Conservation (phyloP, 1,140 invertebrate species). For the Cyclargus thomasi region DNA sequence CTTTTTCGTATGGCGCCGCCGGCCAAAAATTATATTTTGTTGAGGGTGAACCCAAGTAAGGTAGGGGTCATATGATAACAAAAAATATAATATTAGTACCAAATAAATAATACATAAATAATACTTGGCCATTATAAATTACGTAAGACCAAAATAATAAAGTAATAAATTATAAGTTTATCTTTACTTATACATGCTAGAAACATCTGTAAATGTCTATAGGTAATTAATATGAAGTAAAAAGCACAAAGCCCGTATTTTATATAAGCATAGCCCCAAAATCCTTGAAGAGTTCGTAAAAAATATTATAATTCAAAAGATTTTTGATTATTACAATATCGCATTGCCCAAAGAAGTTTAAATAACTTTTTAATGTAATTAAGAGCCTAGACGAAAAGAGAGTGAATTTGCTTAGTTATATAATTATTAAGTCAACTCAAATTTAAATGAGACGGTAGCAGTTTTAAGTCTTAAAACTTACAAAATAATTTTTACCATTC, state of each 20-base stretch:
- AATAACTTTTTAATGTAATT: too few relatives aligned
- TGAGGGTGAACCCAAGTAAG: constrained; percentile 63
- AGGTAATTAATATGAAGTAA: neutral
- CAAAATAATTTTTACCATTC: too few relatives aligned
- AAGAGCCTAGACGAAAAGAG: too few relatives aligned
- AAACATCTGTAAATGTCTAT: neutral
- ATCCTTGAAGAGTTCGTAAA: constrained; percentile 7
- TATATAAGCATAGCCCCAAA: constrained; percentile 31
- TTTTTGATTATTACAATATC: too few relatives aligned
- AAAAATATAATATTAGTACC: constrained; percentile 71
- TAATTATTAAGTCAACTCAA: too few relatives aligned
- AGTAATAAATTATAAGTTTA: neutral
- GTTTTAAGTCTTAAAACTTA: too few relatives aligned
- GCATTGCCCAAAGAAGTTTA: too few relatives aligned
- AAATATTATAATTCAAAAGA: too few relatives aligned
- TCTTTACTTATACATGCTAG: neutral
- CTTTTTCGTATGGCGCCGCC: constrained; percentile 50
- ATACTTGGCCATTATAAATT: constrained; percentile 16
- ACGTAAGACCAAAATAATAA: neutral
- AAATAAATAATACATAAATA: constrained; percentile 43
- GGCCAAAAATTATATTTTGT: constrained; percentile 54
- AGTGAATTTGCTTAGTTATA: too few relatives aligned
- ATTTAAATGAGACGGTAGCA: too few relatives aligned
- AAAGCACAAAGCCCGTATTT: constrained; percentile 8
- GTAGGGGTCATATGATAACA: constrained; percentile 62